Percentiles rank a stretch among this genome's conserved stretches.
These are phyloP conservation scores for Myodes glareolus DNA, from an alignment of 2,113 vertebrate genomes.

Conservation along the genomic window DNA sequence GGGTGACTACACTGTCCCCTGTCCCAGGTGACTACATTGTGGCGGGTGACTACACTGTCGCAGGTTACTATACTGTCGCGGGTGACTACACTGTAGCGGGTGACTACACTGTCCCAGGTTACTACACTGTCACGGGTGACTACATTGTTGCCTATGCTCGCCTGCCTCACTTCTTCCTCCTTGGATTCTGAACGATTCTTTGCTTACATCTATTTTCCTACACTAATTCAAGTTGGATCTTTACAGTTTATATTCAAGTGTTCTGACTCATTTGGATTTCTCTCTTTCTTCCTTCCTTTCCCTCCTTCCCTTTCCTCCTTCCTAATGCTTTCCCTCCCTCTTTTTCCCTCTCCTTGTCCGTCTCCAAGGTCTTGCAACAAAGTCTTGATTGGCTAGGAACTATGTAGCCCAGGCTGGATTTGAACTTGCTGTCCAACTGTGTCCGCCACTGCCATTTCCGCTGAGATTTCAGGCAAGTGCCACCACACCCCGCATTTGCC, in stretches of 20 bases:
- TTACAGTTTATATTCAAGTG: neutral
- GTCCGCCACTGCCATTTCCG: too few relatives aligned
- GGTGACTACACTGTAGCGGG: fast-evolving
- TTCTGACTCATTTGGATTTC: neutral
- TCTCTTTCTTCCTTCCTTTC: neutral
- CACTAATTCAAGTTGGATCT: neutral
- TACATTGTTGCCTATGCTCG: neutral
- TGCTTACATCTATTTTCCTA: neutral
- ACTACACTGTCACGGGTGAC: neutral
- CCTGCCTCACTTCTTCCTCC: neutral
- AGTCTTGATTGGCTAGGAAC: neutral
- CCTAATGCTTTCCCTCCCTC: neutral
- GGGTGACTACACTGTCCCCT: too few relatives aligned
- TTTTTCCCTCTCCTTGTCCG: too few relatives aligned
- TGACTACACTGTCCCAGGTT: neutral
- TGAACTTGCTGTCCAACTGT: neutral
- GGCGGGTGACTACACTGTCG: fast-evolving
- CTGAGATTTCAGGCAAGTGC: neutral
- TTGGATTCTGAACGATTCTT: neutral
- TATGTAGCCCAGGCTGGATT: neutral
- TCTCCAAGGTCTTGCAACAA: neutral
- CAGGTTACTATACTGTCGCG: neutral
- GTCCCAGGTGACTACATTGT: neutral
- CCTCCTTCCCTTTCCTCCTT: neutral
- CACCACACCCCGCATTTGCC: neutral